A percentile compares a stretch with the other conserved stretches of the same genome.
These are phyloP conservation scores for Xenopus tropicalis DNA, from an alignment of 2,113 vertebrate genomes.

Conservation along the genomic window DNA sequence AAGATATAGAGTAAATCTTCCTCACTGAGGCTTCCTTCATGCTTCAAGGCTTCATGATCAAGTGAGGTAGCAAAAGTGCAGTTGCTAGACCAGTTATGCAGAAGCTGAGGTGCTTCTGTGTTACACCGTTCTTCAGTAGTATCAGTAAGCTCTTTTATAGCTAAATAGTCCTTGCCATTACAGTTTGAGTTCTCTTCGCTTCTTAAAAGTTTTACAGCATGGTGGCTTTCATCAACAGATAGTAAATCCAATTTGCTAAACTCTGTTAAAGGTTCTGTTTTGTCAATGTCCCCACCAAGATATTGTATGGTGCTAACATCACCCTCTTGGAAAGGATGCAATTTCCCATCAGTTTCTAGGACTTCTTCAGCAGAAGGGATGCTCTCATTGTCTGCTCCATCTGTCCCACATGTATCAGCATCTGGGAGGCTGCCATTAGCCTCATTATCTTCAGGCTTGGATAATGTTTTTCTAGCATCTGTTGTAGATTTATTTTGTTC, in stretches of 20 bases:
- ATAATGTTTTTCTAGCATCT: constrained; percentile 62
- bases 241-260: constrained; percentile 57
- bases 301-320: not conserved
- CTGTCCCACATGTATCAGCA: constrained; percentile 56
- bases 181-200: constrained; percentile 55
- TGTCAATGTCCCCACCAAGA: not conserved
- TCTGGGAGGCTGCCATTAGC: constrained; percentile 59
- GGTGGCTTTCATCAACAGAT: constrained; percentile 47
- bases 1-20: constrained; percentile 89
- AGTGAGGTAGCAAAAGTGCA: constrained; percentile 72
- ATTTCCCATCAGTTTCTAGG: constrained; percentile 53
- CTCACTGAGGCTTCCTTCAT: constrained; percentile 58
- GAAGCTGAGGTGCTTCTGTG: constrained; percentile 50
- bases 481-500: constrained; percentile 63
- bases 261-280: constrained; percentile 40
- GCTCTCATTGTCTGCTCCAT: constrained; percentile 37
- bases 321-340: constrained; percentile 51
- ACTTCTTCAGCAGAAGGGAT: constrained; percentile 43
- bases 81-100: constrained; percentile 52
- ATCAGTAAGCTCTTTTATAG: constrained; percentile 52
- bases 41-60: constrained; percentile 61
- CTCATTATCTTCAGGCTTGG: constrained; percentile 57
- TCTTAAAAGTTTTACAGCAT: constrained; percentile 52
- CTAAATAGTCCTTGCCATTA: constrained; percentile 50
- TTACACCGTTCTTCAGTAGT: constrained; percentile 56